These are phyloP conservation scores for Elysia chlorotica DNA, from an alignment of 1,140 invertebrate species.

Conservation along the genomic window DNA sequence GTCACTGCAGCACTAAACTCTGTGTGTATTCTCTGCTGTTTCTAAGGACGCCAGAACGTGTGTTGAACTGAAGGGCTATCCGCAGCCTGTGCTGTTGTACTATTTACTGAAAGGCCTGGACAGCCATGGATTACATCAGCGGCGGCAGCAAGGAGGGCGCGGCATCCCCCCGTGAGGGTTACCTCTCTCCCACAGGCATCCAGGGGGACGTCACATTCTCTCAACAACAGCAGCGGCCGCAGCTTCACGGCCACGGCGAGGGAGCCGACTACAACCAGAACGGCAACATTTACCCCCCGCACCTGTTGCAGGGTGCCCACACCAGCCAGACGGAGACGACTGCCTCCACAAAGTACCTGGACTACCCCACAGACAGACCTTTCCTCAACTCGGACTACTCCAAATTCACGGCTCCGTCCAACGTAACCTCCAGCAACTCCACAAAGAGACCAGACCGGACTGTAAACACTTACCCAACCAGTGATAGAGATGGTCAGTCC, in stretches of 20 bases:
- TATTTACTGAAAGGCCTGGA: too few species aligned
- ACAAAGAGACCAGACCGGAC: conserved; percentile 32
- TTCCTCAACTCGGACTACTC: conserved; percentile 49
- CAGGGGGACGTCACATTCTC: neutral
- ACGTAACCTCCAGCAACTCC: too few species aligned
- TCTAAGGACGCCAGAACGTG: too few species aligned
- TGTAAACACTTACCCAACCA: conserved; percentile 41
- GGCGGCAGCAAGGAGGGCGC: too few species aligned
- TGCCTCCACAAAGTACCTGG: conserved; percentile 31
- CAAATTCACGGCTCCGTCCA: too few species aligned
- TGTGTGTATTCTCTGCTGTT: too few species aligned
- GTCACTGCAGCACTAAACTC: too few species aligned
- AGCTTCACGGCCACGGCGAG: neutral
- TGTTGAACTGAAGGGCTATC: too few species aligned
- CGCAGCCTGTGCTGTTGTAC: too few species aligned
- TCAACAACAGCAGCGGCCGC: neutral
- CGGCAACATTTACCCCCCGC: neutral
- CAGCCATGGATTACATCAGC: too few species aligned
- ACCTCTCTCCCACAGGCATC: too few species aligned
- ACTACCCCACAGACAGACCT: conserved; percentile 42
- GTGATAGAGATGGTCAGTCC: conserved; percentile 45
- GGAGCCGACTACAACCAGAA: neutral
- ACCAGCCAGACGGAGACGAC: conserved; percentile 19
- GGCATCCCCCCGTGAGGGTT: too few species aligned
- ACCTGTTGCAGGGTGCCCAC: neutral